phyloP scores from a whole-genome alignment of 2,113 vertebrate genomes.

The Rhea pennata region DNA sequence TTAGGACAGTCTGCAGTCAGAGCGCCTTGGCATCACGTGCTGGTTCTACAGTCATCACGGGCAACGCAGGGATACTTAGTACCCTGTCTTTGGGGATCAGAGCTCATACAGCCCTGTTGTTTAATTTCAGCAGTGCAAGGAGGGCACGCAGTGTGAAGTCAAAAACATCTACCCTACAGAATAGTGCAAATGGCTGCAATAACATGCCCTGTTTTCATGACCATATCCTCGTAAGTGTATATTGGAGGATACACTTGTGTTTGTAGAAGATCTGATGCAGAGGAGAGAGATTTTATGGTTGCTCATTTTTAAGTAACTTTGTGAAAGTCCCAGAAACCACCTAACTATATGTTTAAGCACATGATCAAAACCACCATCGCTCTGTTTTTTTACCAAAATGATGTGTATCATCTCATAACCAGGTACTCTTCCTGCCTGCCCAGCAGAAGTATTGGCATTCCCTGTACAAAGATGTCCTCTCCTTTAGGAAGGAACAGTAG shows the following conservation, averaged over 20 bases:
- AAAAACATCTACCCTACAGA: neutral
- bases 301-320: neutral
- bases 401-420: neutral
- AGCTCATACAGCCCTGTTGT: neutral
- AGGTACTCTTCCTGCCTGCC: neutral
- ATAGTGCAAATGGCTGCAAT: neutral
- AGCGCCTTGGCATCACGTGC: rapidly evolving
- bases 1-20: neutral
- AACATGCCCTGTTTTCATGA: neutral
- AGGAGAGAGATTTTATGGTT: neutral
- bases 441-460: neutral
- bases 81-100: neutral
- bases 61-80: neutral
- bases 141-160: neutral
- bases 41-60: neutral
- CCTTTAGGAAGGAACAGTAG: neutral
- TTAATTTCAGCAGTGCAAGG: neutral
- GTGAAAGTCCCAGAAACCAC: neutral
- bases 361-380: rapidly evolving
- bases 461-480: neutral
- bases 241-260: rapidly evolving
- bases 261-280: neutral
- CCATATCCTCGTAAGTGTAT: neutral
- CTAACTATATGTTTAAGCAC: neutral
- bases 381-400: neutral